Base-by-base conservation (phyloP, 2,113 vertebrate species). In the Taurulus bubalis region DNA sequence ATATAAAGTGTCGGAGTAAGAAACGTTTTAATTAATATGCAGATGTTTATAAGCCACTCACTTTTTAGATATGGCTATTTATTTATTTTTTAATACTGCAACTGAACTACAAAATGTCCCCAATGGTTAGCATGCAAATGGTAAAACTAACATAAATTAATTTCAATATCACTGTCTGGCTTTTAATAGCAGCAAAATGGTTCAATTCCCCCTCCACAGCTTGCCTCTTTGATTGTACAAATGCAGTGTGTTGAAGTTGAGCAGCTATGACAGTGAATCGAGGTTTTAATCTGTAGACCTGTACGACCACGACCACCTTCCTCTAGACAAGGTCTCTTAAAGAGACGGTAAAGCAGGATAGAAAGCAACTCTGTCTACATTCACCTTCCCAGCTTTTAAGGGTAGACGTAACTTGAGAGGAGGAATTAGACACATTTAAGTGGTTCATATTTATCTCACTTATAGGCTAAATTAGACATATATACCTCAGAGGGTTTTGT, bases 121-220 rank as follows among this genome's bases (percentile, higher is more conserved):
- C 34, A 40, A 71, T 76, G 42, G n/a, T 87, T 72, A 63, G 74
- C 74, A 78, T 87, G 80, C 87, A 93, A 93, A 93, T 92, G 83
- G 74, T 89, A 88, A 92, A 91, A 84, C 81, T 92, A 82, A 84
- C 89, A 85, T 91, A 90, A 93, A 92, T 92, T 76, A 85, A 92
- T 91, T 91, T 92, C 86, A 91, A 86, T 93, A 87, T 76, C 5
- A 64, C 75, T 47, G 82, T 92, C 94, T 93, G 91, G 91, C 78
- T 86, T 89, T 83, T 84, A 87, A 91, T 94, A 96, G 96, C 95
- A 96, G 96, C 95, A 97, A 96, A 97, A 96, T 95, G 96, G 96
- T 96, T 95, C 90, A 94, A 91, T 92, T 93, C 92, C 2, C 77
- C 89, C 85, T 81, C 75, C 75, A 90, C 82, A 92, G 86, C 75